These are phyloP conservation scores for Pelosia muscerda DNA, from an alignment of 2,888 invertebrate species.

Conservation along the genomic window DNA sequence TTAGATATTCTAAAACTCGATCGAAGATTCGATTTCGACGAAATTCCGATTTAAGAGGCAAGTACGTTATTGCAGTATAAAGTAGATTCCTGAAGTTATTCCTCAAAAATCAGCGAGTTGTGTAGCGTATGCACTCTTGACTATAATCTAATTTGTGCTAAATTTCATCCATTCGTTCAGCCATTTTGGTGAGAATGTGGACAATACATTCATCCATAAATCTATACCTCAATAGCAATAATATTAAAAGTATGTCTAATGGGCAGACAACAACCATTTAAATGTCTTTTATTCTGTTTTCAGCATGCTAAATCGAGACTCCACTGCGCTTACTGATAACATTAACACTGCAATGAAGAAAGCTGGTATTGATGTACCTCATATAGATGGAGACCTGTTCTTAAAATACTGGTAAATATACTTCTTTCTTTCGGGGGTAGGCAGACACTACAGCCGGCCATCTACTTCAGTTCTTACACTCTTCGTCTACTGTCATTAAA, in stretches of 20 bases:
- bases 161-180: too few relatives aligned
- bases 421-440: too few relatives aligned
- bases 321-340: conserved; percentile 36
- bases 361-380: conserved; percentile 47
- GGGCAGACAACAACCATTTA: too few relatives aligned
- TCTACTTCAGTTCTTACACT: not conserved
- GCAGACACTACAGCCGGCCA: not conserved
- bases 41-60: too few relatives aligned
- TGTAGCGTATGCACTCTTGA: too few relatives aligned
- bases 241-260: too few relatives aligned
- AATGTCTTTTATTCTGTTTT: conserved; percentile 14
- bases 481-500: not conserved
- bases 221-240: not conserved
- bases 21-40: too few relatives aligned
- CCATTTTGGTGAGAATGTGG: too few relatives aligned
- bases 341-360: conserved; percentile 49
- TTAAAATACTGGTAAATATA: conserved; percentile 54
- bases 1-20: too few relatives aligned
- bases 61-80: too few relatives aligned
- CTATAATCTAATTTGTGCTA: not conserved
- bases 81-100: too few relatives aligned
- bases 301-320: conserved; percentile 58
- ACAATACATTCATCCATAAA: not conserved
- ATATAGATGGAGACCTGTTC: conserved; percentile 41
- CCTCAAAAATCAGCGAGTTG: too few relatives aligned